Evolutionary conservation across 2,888 invertebrate species (phyloP).

Genomic region (Ctena decussata): DNA sequence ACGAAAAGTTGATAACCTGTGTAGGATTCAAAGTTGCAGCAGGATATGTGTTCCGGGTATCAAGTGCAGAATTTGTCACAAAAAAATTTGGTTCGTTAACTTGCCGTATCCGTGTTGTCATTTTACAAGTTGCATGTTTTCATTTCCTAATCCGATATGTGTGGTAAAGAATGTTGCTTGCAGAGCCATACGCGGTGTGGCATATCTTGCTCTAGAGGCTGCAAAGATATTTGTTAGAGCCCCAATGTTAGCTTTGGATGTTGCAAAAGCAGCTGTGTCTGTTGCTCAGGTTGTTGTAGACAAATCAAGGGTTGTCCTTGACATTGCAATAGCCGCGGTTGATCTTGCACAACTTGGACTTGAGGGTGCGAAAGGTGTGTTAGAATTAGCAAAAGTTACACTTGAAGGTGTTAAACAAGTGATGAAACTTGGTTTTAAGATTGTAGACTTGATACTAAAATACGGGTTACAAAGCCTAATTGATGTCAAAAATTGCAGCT

Average conservation of each 20-base stretch:
- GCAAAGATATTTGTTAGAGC: constrained; percentile 55
- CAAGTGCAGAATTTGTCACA: constrained; percentile 43
- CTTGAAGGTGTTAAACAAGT: constrained; percentile 51
- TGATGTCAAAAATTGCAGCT: constrained; percentile 60
- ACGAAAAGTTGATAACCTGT: constrained; percentile 62
- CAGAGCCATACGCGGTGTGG: constrained; percentile 38
- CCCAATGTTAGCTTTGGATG: constrained; percentile 62
- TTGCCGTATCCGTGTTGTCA: constrained; percentile 54
- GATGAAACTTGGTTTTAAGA: constrained; percentile 37
- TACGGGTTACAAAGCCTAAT: constrained; percentile 43
- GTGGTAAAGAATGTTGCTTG: constrained; percentile 53
- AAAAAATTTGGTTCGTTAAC: constrained; percentile 13
- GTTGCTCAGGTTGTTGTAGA: constrained; percentile 64
- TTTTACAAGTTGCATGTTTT: constrained; percentile 54
- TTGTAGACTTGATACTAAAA: constrained; percentile 43
- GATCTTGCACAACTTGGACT: constrained; percentile 51
- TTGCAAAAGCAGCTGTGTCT: constrained; percentile 48
- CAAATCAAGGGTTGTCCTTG: constrained; percentile 59
- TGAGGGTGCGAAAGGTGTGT: constrained; percentile 32
- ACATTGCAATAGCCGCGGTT: constrained; percentile 39
- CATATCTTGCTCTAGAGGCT: constrained; percentile 52
- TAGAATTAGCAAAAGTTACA: constrained; percentile 48
- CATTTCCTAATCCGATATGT: constrained; percentile 60
- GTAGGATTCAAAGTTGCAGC: constrained; percentile 51
- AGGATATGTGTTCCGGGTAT: constrained; percentile 59